A percentile compares a stretch with the other conserved stretches of the same genome.
Evolutionary conservation across 2,797 vertebrate genomes (phyloP).

Genomic region (Pseudotriccus pelzelni): DNA sequence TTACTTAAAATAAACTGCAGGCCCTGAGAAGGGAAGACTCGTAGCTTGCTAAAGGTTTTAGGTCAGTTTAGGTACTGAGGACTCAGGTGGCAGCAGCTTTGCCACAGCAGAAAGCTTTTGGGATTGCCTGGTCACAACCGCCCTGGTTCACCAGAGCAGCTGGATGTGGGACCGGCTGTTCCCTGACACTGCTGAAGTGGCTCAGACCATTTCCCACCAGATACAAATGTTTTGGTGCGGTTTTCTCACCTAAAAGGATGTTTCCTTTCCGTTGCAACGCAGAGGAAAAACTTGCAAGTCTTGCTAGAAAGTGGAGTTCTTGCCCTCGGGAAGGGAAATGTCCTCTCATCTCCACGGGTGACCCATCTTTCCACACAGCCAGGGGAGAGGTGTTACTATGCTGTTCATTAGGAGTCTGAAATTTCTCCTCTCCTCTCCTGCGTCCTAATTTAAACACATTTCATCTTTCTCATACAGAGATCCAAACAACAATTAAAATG

Average conservation of each 20-base stretch:
- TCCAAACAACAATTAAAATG: background rate
- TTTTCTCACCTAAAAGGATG: background rate
- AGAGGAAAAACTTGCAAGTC: background rate
- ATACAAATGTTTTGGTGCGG: background rate
- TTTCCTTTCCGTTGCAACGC: background rate
- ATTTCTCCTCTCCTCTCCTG: background rate
- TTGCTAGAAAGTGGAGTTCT: background rate
- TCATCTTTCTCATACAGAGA: background rate
- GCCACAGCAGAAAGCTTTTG: background rate
- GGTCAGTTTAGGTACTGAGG: background rate
- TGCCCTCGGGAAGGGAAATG: background rate
- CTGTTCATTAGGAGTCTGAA: background rate
- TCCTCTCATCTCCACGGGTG: background rate
- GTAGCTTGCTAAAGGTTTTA: background rate
- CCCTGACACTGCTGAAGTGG: background rate
- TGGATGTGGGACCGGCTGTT: background rate
- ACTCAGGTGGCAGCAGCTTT: background rate
- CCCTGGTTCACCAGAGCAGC: too few relatives aligned
- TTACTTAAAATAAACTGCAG: background rate
- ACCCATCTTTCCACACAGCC: background rate
- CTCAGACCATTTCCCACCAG: background rate
- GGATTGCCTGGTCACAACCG: fast-evolving
- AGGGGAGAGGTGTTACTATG: background rate
- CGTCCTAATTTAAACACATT: background rate
- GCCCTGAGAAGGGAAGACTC: background rate